Conservation (phyloP, 2,797 vertebrate genomes). For the Ctenopoma multispine region DNA sequence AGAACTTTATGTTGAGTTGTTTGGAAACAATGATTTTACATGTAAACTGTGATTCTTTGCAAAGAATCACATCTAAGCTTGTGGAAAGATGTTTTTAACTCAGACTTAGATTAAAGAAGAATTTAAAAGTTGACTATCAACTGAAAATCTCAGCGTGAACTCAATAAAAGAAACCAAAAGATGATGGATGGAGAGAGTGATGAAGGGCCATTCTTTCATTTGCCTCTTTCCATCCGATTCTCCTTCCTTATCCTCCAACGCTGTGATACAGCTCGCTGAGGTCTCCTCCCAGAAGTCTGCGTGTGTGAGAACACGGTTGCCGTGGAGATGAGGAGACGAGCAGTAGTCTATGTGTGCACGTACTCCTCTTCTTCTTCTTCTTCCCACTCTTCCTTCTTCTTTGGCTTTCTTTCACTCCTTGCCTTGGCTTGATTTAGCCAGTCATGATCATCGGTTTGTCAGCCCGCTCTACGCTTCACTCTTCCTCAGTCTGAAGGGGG, state of each 20-base stretch:
- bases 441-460: conserved; percentile 67
- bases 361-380: conserved; percentile 52
- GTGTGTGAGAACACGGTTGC: conserved; percentile 77
- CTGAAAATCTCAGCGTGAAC: conserved; percentile 43
- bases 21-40: conserved; percentile 9
- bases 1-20: not conserved
- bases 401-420: conserved; percentile 58
- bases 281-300: conserved; percentile 72
- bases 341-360: conserved; percentile 43
- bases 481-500: conserved; percentile 65
- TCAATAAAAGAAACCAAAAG: conserved; percentile 41
- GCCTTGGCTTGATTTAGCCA: conserved; percentile 64
- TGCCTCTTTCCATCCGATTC: conserved; percentile 60
- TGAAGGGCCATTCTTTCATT: conserved; percentile 55
- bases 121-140: conserved; percentile 40
- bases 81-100: conserved; percentile 28
- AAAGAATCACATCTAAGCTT: conserved; percentile 29
- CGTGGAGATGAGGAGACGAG: conserved; percentile 77
- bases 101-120: conserved; percentile 27
- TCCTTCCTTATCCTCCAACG: conserved; percentile 60
- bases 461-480: conserved; percentile 40
- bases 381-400: conserved; percentile 33
- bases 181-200: conserved; percentile 45
- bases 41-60: too few relatives aligned
- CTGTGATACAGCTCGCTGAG: conserved; percentile 53